Conservation (phyloP, 2,797 vertebrate species). For the Schizopygopsis malacanthus region DNA sequence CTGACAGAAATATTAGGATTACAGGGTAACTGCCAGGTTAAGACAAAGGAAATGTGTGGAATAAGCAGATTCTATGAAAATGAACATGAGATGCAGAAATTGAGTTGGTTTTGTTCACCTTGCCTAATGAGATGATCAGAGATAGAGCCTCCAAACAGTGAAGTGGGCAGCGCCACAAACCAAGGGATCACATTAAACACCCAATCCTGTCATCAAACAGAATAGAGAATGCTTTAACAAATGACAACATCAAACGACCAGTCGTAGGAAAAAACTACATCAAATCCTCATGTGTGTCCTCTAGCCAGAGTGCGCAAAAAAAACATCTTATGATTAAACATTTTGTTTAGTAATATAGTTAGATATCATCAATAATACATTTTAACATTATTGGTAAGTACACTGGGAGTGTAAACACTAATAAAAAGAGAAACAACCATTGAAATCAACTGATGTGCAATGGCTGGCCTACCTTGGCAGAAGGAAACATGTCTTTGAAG, state of each 20-base stretch:
- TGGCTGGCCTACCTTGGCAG: constrained; percentile 78
- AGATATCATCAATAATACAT: not conserved
- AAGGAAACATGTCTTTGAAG: constrained; percentile 89
- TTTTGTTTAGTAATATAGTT: not conserved
- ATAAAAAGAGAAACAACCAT: not conserved
- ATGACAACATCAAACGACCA: not conserved
- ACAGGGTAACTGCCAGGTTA: not conserved
- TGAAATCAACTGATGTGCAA: not conserved
- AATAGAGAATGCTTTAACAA: constrained; percentile 20
- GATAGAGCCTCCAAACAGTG: constrained; percentile 82
- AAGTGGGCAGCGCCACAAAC: constrained; percentile 83
- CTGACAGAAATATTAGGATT: not conserved
- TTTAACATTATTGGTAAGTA: not conserved
- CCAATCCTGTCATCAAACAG: constrained; percentile 79
- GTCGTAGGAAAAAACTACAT: not conserved
- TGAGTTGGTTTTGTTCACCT: constrained; percentile 73
- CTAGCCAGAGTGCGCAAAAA: not conserved
- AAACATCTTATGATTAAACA: constrained; percentile 1
- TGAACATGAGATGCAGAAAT: not conserved
- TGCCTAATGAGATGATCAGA: constrained; percentile 84
- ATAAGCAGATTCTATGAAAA: not conserved
- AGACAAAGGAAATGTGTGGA: not conserved
- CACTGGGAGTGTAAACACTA: not conserved
- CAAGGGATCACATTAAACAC: constrained; percentile 91
- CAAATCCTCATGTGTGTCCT: not conserved